Base-by-base conservation (phyloP, 2,113 vertebrate species). In the Malurus cyaneus region DNA sequence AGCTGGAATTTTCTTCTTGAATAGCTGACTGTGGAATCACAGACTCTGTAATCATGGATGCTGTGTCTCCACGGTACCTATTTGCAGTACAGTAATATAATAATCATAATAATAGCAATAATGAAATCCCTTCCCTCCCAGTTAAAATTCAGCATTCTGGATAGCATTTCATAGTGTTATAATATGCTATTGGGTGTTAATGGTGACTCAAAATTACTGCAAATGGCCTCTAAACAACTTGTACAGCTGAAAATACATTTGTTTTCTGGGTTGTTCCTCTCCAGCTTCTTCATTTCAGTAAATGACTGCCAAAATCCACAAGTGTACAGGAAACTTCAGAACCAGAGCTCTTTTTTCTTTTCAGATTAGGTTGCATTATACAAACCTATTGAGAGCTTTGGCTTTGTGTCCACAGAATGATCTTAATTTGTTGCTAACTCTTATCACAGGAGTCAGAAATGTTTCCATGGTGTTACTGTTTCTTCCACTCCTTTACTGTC, bases 101-200 rank as follows among this genome's bases (percentile, higher is more conserved):
- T 96, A 95, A 93, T 89, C 67, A 70, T 92, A 84, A 94, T 96
- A 95, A 94, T 93, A 88, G 82, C 82, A 92, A 70, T 95, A 93
- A 88, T 89, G 83, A 93, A 86, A 93, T 93, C 41, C 44, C 41
- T 94, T 89, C 54, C 69, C 72, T 92, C 77, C 7, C 82, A 73
- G 85, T 94, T 95, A 92, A 92, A 95, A 70, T 59, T 67, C 80
- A 89, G 1, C 47, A 64, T 88, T 92, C 56, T 80, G 89, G 71
- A 23, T 88, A 88, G 59, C 19, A 18, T 93, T 95, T 94, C 65
- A 29, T 73, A 46, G 59, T n/a, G 80, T 5, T 70, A 25, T 74
- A 80, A 77, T 80, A 34, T 73, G 26, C 26, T 88, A 3, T 18
- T 91, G 62, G 28, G 44, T 93, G 52, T 86, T 97, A 80, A 70